Evolutionary conservation across 2,888 invertebrate species (phyloP), one percentile per base, ranked within the genome.

Genomic region (Cancer borealis): DNA sequence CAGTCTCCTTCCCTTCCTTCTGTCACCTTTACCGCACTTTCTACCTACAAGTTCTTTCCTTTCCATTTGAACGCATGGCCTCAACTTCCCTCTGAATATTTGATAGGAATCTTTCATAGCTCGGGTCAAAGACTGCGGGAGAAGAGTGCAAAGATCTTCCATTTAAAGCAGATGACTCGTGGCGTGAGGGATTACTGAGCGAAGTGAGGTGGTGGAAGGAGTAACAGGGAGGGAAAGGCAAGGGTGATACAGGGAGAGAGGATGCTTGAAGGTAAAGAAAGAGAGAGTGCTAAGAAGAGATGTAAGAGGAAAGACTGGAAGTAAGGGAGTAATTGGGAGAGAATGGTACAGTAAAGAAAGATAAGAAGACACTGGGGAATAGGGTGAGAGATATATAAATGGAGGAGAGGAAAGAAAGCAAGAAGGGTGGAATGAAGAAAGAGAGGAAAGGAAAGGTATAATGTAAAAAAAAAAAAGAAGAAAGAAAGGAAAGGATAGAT

Each of bases 81-180:
- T 73, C 73, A 73, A 73, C 21, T 6, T 73, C 73, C 26, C 73
- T 4, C 73, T 73, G 73, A 73, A 73, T 73, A 73, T 73, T 73
- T 73, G 73, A 73, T 73, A 73, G 26, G 73, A 73, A n/a, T 73
- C n/a, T 73, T 26, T 73, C 73, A 73, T 17, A 54, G 54, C 54
- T 17, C 3, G 21, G 6, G 73, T 6, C 73, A 73, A 73, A 73
- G 73, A 73, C n/a, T n/a, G 73, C 14, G 73, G 73, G 73, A 73
- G 73, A 26, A 21, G 21, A 21, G 54, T 54, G 54, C 54, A 54
- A 54, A 54, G 54, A 54, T 54, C 54, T 54, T 54, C 54, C 54
- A 17, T 54, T 26, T 73, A 73, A 73, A 73, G 73, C 73, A 73
- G 73, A 73, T 73, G 73, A 26, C 8, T n/a, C 73, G 17, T n/a